Evolutionary conservation across 2,888 invertebrate genomes (phyloP).

Genomic region (Caenorhabditis sinica): DNA sequence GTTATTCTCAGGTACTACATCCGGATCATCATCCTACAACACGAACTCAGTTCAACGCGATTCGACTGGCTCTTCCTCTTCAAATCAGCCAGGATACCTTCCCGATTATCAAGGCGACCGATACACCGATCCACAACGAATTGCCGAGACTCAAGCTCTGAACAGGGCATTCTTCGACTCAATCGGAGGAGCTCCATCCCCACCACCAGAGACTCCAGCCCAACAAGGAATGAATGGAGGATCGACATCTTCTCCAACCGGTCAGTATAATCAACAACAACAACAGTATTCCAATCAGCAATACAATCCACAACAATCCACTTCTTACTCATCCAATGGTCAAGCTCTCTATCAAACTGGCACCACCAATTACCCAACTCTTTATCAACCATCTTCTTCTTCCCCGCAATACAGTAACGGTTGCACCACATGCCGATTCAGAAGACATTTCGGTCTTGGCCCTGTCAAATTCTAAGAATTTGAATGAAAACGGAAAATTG

Average conservation of each 20-base stretch:
- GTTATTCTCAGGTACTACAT: slow-evolving; percentile 22
- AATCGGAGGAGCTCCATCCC: slow-evolving; percentile 77
- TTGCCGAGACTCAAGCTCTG: slow-evolving; percentile 77
- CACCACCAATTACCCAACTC: slow-evolving; percentile 30
- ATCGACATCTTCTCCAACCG: slow-evolving; percentile 26
- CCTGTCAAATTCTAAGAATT: slow-evolving; percentile 21
- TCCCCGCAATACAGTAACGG: slow-evolving; percentile 49
- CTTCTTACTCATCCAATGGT: slow-evolving; percentile 51
- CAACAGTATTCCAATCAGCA: slow-evolving; percentile 23
- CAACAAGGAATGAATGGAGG: slow-evolving; percentile 68
- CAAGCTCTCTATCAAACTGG: slow-evolving; percentile 45
- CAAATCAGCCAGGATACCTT: slow-evolving; percentile 78
- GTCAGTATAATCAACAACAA: slow-evolving; percentile 52
- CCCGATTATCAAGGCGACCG: slow-evolving; percentile 81
- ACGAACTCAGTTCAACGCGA: slow-evolving; percentile 51
- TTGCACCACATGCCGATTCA: slow-evolving; percentile 53
- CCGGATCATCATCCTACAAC: slow-evolving; percentile 42
- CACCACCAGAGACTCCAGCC: slow-evolving; percentile 72
- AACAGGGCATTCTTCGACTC: slow-evolving; percentile 78
- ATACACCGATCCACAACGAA: slow-evolving; percentile 79
- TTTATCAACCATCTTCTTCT: slow-evolving; percentile 34
- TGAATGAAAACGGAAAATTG: not conserved
- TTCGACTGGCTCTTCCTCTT: slow-evolving; percentile 48
- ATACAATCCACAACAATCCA: slow-evolving; percentile 34
- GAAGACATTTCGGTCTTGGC: slow-evolving; percentile 38